These are phyloP conservation scores for Scytalopus superciliaris DNA, from an alignment of 2,113 vertebrate genomes.

Conservation along the genomic window DNA sequence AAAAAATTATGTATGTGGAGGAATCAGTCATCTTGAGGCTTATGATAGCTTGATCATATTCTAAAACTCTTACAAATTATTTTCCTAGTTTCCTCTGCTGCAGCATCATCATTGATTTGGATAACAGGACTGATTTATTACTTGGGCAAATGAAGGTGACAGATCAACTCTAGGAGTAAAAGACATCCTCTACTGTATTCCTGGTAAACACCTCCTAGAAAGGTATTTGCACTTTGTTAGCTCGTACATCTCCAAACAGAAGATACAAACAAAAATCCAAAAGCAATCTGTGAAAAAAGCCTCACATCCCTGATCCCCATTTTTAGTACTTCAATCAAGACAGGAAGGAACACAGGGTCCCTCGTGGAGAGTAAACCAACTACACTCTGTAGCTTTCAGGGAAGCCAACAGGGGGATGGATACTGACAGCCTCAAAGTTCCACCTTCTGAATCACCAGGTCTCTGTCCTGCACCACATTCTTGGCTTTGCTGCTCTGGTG, in stretches of 20 bases:
- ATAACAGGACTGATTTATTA: neutral
- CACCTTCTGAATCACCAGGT: neutral
- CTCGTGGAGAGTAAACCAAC: neutral
- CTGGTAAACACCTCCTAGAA: neutral
- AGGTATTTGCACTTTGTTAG: neutral
- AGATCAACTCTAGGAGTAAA: neutral
- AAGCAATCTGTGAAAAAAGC: neutral
- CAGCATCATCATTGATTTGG: neutral
- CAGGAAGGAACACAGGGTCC: neutral
- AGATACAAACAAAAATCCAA: neutral
- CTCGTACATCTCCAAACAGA: neutral
- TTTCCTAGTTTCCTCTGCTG: neutral
- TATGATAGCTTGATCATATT: neutral
- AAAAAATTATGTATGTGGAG: neutral
- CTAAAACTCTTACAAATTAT: neutral
- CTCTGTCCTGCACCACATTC: fast-evolving
- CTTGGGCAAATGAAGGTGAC: neutral
- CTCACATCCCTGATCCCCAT: neutral
- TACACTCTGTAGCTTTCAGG: neutral
- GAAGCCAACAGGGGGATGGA: neutral
- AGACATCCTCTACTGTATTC: neutral
- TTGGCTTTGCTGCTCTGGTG: neutral
- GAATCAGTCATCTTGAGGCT: neutral
- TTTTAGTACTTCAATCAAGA: neutral
- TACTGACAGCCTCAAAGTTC: neutral